Evolutionary conservation across 2,113 vertebrate species (phyloP).

Genomic region (Pungitius pungitius): DNA sequence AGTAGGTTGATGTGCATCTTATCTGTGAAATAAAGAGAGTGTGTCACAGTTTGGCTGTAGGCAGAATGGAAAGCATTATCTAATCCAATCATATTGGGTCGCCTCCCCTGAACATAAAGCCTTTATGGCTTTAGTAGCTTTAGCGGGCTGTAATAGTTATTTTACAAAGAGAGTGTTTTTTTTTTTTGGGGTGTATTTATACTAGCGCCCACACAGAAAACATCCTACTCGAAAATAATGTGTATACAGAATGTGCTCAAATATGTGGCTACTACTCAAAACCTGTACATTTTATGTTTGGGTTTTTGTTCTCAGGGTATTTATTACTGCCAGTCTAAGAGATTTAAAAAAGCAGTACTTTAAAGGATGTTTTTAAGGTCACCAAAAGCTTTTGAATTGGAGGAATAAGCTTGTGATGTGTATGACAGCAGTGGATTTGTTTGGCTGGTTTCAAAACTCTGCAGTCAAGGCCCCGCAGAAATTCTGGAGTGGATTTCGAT

Average conservation of each 20-base stretch:
- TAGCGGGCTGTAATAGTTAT: not conserved
- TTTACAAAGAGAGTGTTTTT: not conserved
- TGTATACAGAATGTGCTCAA: not conserved
- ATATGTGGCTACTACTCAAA: not conserved
- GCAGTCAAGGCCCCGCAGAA: not conserved
- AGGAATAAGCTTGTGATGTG: constrained; percentile 6
- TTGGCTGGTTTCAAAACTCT: constrained; percentile 1
- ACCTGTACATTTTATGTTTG: not conserved
- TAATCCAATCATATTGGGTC: constrained; percentile 23
- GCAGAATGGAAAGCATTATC: constrained; percentile 19
- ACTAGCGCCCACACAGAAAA: not conserved
- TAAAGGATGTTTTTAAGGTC: not conserved
- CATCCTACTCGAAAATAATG: not conserved
- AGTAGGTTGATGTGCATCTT: not conserved
- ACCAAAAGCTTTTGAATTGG: not conserved
- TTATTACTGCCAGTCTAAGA: not conserved
- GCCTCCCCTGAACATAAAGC: constrained; percentile 4
- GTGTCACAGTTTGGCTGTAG: constrained; percentile 12
- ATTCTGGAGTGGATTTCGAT: constrained; percentile 31
- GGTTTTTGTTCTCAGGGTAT: not conserved
- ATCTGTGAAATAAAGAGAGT: constrained; percentile 18
- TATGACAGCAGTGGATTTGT: not conserved
- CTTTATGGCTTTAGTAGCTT: constrained; percentile 9
- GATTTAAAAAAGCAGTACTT: not conserved
- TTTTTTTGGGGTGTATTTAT: not conserved